Conservation (phyloP, 1,140 invertebrate species). For the Lepeophtheirus salmonis region DNA sequence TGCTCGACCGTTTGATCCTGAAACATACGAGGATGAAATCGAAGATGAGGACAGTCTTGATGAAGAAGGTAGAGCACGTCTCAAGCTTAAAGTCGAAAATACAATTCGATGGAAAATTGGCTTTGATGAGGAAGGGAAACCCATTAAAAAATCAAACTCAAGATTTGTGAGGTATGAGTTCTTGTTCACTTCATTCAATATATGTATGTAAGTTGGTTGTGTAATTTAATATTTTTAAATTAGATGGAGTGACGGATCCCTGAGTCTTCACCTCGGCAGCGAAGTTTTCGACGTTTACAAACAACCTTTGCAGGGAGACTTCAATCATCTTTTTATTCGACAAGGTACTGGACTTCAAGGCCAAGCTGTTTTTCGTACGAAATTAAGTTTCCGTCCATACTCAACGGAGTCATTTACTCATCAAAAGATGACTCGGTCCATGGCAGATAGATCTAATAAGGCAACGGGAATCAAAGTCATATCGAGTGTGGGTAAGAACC, state of each 20-base stretch:
- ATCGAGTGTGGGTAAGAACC: constrained; percentile 68
- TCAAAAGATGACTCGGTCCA: constrained; percentile 90
- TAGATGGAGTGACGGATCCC: constrained; percentile 90
- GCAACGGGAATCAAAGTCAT: constrained; percentile 88
- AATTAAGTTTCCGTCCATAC: constrained; percentile 87
- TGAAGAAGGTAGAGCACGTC: constrained; percentile 60
- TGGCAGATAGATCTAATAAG: constrained; percentile 91
- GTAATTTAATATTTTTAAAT: too few species aligned
- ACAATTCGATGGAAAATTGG: constrained; percentile 86
- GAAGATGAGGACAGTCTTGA: constrained; percentile 95
- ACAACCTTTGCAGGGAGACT: constrained; percentile 70
- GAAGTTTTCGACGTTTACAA: constrained; percentile 97
- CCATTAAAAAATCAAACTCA: constrained; percentile 79
- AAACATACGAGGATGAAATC: constrained; percentile 95
- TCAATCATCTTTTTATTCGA: constrained; percentile 84
- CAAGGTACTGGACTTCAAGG: constrained; percentile 95
- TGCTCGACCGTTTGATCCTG: constrained; percentile 77
- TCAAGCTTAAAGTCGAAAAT: constrained; percentile 89
- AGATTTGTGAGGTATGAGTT: constrained; percentile 44
- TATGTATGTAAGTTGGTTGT: too few species aligned
- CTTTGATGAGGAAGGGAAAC: constrained; percentile 61
- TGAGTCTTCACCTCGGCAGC: constrained; percentile 86
- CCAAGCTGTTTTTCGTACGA: constrained; percentile 87
- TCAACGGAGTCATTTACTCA: constrained; percentile 97
- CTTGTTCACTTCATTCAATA: too few species aligned